Base-by-base conservation (phyloP, 1,140 invertebrate genomes). In the Euura lappo region DNA sequence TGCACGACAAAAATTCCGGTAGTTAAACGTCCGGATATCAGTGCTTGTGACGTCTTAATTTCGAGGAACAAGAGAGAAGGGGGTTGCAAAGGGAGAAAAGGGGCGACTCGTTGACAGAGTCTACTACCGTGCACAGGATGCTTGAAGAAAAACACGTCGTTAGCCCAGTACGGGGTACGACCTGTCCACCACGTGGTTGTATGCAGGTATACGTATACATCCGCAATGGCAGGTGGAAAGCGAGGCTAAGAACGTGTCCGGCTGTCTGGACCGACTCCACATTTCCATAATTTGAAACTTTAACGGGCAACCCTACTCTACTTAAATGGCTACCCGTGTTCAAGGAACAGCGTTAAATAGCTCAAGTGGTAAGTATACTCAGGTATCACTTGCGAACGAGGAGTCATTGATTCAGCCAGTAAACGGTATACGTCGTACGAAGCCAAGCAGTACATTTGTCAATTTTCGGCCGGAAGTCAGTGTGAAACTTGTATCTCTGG, bases 91-190 rank as follows among this genome's bases (percentile, higher is more conserved):
- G 28, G 51, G 51, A 11, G 10, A n/a, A 8, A 8, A 60, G 10
- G 13, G 13, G 5, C 3, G 51, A 60, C 4, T 60, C 13, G 13
- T n/a, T 60, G 6, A 60, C 51, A 60, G 6, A 60, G 13, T 60
- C 51, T 60, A 60, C 51, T 60, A 60, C 51, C 51, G 51, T 60
- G 13, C 51, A 28, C 28, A 28, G 51, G 6, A 51, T 51, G 5
- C 51, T n/a, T n/a, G 5, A 3, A n/a, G 51, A 60, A 60, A 11
- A 60, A 60, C 51, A 60, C 13, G 51, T 60, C 51, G 6, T 60
- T 60, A 60, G 51, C 51, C 51, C 51, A 60, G 51, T 60, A 60
- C 51, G 51, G 51, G 51, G 51, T 60, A 60, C 51, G 51, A 60
- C 51, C 51, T 60, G 10, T 60, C 51, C 6, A 60, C 51, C 51